These are phyloP conservation scores for Pangasius sanitwongsei DNA, from an alignment of 2,797 vertebrate species.

Conservation along the genomic window DNA sequence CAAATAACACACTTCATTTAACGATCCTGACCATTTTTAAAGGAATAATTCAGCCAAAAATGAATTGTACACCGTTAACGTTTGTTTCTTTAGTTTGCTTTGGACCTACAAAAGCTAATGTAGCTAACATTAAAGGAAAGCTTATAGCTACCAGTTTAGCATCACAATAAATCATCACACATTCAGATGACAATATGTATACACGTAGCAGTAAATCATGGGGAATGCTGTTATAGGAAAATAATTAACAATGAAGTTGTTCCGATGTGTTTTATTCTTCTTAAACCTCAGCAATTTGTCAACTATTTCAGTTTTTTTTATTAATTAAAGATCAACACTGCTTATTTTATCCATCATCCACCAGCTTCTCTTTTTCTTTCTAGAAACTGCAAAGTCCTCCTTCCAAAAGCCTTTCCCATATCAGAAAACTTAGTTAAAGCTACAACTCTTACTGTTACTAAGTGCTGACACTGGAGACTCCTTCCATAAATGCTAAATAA, in stretches of 20 bases:
- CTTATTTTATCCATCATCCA: background rate
- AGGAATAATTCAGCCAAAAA: background rate
- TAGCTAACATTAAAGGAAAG: no score
- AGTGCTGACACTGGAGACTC: slow-evolving; percentile 3
- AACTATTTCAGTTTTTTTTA: no score
- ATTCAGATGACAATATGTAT: background rate
- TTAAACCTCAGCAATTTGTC: background rate
- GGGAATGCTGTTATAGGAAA: background rate
- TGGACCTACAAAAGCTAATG: no score
- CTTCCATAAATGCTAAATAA: background rate
- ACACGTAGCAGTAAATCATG: background rate
- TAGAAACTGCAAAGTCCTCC: background rate
- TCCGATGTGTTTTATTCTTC: background rate
- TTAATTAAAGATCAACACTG: background rate
- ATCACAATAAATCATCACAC: background rate
- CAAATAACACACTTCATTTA: slow-evolving; percentile 35
- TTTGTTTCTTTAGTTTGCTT: background rate
- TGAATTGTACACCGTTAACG: background rate
- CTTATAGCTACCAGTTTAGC: background rate
- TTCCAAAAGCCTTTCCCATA: background rate
- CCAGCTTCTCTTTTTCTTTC: background rate
- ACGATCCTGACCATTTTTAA: background rate
- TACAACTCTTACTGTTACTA: background rate
- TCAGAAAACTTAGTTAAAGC: background rate
- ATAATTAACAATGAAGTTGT: background rate